Evolutionary conservation across 2,797 vertebrate genomes (phyloP), one percentile per base, ranked within the genome.

Genomic region (Clarias pachynema): DNA sequence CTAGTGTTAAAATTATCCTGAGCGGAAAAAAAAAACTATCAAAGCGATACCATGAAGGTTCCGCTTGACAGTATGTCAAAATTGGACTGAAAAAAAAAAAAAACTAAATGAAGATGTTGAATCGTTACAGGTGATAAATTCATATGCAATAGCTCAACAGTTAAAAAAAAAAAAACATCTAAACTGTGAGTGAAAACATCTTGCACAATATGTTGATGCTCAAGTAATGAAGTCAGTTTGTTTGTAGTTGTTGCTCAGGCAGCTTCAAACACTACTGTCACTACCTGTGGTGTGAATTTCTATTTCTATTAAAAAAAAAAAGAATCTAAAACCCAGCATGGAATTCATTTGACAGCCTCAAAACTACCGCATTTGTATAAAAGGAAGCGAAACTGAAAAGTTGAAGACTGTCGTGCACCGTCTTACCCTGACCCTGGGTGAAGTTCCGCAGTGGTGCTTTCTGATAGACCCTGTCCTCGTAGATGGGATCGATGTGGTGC

Each of bases 401-500:
- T 49, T 9, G 16, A 18, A 26, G 62, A 57, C 29, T 69, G 49
- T 12, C 10, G 34, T 60, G 49, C 26, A 68, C 57, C 1, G 59
- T 66, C 56, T 57, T 80, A 95, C 97, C 97, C 95, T 99, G 97
- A 91, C 97, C 97, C 96, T 97, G 96, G 93, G 95, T 96, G 91
- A 97, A 96, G 92, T 96, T 97, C 92, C 98, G 96, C 92, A 99
- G 95, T 91, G 97, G 97, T 91, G 97, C 96, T 92, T 99, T 99
- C 94, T 98, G 98, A 94, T 99, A 99, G 89, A 99, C 97, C 88
- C 98, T 94, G 94, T 99, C 98, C 94, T 99, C 98, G 49, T 99
- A 99, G 94, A 99, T 99, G 89, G 98, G 98, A 93, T 99, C 98
- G 88, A 99, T 99, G 89, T 99, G 98, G 93, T 99, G 98, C 83